phyloP scores from a whole-genome alignment of 2,888 invertebrate species.

The Strigamia crassipes region DNA sequence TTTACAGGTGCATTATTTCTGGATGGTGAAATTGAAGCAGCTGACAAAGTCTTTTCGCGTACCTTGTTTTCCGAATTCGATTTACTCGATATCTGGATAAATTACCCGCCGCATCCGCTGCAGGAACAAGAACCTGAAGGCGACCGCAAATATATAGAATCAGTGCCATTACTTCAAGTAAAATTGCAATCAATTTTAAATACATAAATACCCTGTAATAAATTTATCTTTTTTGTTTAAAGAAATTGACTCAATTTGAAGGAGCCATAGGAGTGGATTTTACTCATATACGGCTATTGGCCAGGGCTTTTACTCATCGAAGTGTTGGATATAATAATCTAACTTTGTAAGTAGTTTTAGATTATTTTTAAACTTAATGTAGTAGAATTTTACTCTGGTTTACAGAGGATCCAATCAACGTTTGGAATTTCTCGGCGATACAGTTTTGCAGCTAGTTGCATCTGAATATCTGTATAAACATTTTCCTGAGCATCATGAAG shows the following conservation, averaged over 20 bases:
- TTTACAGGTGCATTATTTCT: slow-evolving; percentile 71
- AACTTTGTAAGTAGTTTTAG: slow-evolving; percentile 68
- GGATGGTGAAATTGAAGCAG: slow-evolving; percentile 84
- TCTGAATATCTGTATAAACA: slow-evolving; percentile 96
- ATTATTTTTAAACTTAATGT: too few species aligned
- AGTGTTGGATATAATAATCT: slow-evolving; percentile 95
- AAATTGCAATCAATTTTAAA: neutral
- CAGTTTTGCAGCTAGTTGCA: slow-evolving; percentile 93
- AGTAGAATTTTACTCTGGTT: too few species aligned
- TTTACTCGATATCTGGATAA: slow-evolving; percentile 79
- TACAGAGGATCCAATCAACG: slow-evolving; percentile 91
- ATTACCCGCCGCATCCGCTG: slow-evolving; percentile 85
- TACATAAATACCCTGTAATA: neutral
- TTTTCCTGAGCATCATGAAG: slow-evolving; percentile 99
- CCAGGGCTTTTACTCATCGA: slow-evolving; percentile 93
- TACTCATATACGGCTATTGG: slow-evolving; percentile 89
- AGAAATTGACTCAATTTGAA: slow-evolving; percentile 87
- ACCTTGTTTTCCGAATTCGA: slow-evolving; percentile 75
- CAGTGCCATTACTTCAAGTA: slow-evolving; percentile 79
- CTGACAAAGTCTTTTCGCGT: slow-evolving; percentile 80
- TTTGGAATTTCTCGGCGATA: slow-evolving; percentile 96
- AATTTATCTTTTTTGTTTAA: slow-evolving; percentile 52
- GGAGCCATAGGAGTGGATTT: slow-evolving; percentile 76
- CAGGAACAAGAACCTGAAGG: slow-evolving; percentile 94
- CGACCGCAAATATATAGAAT: slow-evolving; percentile 88